A percentile compares a stretch with the other conserved stretches of the same genome.
Evolutionary conservation across 2,113 vertebrate genomes (phyloP).

Genomic region (Carassius carassius): DNA sequence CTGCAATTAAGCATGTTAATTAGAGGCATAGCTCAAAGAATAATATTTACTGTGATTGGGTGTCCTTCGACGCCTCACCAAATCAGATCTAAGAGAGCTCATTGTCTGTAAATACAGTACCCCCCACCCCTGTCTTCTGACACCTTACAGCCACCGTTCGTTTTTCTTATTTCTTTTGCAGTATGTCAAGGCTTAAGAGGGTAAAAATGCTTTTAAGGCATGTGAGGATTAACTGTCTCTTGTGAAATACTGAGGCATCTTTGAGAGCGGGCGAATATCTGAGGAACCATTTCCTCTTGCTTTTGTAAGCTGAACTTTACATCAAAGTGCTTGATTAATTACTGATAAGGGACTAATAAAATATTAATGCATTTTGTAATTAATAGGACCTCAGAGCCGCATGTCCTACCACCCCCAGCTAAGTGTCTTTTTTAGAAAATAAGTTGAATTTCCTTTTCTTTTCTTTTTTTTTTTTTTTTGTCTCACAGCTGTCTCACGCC

Average conservation of each 20-base stretch:
- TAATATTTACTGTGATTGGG: conserved; percentile 87
- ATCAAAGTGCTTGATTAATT: conserved; percentile 80
- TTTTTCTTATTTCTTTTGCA: conserved; percentile 21
- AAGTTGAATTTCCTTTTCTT: too few species aligned
- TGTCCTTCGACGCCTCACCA: conserved; percentile 82
- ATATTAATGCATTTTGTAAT: too few species aligned
- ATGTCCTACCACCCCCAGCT: too few species aligned
- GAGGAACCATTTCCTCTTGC: conserved; percentile 60
- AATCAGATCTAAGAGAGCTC: conserved; percentile 63
- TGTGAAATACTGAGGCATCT: conserved; percentile 55
- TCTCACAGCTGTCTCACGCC: too few species aligned
- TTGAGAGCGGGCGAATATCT: conserved; percentile 57
- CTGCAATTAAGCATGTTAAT: conserved; percentile 89
- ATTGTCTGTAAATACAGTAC: background rate
- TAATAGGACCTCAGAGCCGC: too few species aligned
- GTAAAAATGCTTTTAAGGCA: conserved; percentile 36
- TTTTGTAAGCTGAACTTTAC: conserved; percentile 77
- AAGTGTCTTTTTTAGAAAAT: too few species aligned
- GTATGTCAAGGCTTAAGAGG: conserved; percentile 40
- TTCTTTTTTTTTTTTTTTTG: too few species aligned
- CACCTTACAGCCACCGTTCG: conserved; percentile 20
- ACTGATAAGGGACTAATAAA: conserved; percentile 74
- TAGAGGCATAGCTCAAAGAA: conserved; percentile 85
- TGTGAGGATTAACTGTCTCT: conserved; percentile 48
- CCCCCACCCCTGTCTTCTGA: background rate